Conservation (phyloP, 2,113 vertebrate species). For the Clupea harengus region DNA sequence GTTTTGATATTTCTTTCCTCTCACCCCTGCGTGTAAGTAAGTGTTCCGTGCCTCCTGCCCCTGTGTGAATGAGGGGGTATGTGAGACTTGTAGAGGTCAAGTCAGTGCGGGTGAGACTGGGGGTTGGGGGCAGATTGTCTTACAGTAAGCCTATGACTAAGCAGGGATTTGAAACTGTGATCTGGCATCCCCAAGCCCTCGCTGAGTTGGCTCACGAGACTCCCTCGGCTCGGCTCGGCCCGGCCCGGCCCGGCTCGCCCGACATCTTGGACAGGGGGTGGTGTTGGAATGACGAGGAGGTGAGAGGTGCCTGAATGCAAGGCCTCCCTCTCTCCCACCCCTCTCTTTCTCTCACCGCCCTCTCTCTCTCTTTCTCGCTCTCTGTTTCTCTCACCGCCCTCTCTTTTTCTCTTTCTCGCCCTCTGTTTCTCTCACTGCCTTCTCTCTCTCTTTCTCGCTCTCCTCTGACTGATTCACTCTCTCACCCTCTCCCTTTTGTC, state of each 20-base stretch:
- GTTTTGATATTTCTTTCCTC: slow-evolving; percentile 24
- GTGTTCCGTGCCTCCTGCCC: not conserved
- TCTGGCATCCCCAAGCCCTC: slow-evolving; percentile 59
- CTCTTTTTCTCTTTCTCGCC: not conserved
- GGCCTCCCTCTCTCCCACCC: not conserved
- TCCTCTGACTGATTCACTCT: not conserved
- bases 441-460: not conserved
- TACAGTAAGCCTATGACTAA: slow-evolving; percentile 64
- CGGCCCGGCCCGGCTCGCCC: not conserved
- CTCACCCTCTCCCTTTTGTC: not conserved
- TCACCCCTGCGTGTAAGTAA: not conserved
- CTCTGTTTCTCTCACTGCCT: too few species aligned
- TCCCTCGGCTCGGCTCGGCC: not conserved
- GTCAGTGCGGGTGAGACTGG: slow-evolving; percentile 23
- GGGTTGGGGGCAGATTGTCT: slow-evolving; percentile 59
- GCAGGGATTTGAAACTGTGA: slow-evolving; percentile 70
- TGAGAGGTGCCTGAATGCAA: not conserved
- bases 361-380: not conserved
- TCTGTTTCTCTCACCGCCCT: too few species aligned
- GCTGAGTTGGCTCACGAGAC: not conserved
- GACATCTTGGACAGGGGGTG: not conserved
- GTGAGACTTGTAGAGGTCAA: slow-evolving; percentile 39
- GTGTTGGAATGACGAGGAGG: not conserved
- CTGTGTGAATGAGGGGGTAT: slow-evolving; percentile 38
- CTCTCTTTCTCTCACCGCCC: not conserved